Evolutionary conservation across 2,797 vertebrate species (phyloP).

Genomic region (Pseudopleuronectes americanus): DNA sequence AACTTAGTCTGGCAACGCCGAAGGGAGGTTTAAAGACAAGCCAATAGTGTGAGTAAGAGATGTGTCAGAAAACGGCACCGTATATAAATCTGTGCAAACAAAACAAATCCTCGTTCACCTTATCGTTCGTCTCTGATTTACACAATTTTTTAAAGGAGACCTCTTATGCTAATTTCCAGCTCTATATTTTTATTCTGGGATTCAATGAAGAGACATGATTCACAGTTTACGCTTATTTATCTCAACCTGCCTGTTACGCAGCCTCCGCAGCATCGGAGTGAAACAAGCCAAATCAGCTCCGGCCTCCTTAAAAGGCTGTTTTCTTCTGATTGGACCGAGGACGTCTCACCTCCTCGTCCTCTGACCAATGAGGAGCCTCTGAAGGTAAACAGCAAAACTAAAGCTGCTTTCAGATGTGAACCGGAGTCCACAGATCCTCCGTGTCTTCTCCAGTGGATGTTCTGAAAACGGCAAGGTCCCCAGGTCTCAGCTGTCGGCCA

Average conservation of each 20-base stretch:
- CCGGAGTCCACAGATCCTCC: too few relatives aligned
- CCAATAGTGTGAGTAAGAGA: conserved; percentile 73
- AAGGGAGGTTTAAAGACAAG: conserved; percentile 78
- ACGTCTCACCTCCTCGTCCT: too few relatives aligned
- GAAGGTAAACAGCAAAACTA: too few relatives aligned
- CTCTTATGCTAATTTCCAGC: neutral
- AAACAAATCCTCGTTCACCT: conserved; percentile 63
- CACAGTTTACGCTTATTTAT: neutral
- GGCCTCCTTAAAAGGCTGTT: neutral
- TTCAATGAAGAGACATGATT: neutral
- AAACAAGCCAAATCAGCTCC: neutral
- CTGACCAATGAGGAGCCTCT: too few relatives aligned
- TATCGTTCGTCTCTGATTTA: conserved; percentile 44
- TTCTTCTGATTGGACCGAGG: neutral
- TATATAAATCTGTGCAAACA: conserved; percentile 71
- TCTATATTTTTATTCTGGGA: neutral
- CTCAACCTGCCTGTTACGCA: neutral
- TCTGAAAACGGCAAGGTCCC: too few relatives aligned
- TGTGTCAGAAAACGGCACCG: conserved; percentile 69
- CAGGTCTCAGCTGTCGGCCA: too few relatives aligned
- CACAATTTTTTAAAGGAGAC: conserved; percentile 14
- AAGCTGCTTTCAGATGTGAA: too few relatives aligned
- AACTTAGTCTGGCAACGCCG: conserved; percentile 82
- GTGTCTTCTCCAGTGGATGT: too few relatives aligned
- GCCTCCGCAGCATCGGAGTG: neutral